Percentiles rank a stretch among this genome's conserved stretches.
These are phyloP conservation scores for Conops quadrifasciatus DNA, from an alignment of 2,888 invertebrate species.

Conservation along the genomic window DNA sequence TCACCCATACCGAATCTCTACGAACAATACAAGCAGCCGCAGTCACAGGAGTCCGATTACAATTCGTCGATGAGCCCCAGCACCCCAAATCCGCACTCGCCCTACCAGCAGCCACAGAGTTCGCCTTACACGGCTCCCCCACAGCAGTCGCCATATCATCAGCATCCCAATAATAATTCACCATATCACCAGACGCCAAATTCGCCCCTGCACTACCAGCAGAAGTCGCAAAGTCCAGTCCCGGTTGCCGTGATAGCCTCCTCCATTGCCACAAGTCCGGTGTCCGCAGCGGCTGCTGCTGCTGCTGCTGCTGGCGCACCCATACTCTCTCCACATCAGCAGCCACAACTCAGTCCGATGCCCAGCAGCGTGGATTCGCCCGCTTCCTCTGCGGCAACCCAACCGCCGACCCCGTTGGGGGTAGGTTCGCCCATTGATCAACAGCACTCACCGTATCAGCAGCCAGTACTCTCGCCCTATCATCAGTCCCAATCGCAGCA, in stretches of 20 bases:
- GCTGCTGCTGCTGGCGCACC: constrained; percentile 33
- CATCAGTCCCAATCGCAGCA: constrained; percentile 57
- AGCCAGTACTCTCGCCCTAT: constrained; percentile 67
- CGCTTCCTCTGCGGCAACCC: constrained; percentile 59
- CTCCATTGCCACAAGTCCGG: constrained; percentile 44
- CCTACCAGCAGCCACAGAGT: constrained; percentile 67
- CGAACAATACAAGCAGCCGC: constrained; percentile 70
- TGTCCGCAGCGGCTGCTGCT: background rate
- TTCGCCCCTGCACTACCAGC: constrained; percentile 48
- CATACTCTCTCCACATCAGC: constrained; percentile 44
- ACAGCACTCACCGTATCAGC: constrained; percentile 65
- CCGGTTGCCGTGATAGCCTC: constrained; percentile 48
- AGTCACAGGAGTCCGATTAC: constrained; percentile 68
- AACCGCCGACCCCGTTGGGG: constrained; percentile 56
- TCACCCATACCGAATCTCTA: constrained; percentile 66
- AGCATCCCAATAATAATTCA: constrained; percentile 46
- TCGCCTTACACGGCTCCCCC: constrained; percentile 66
- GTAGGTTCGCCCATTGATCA: constrained; percentile 57
- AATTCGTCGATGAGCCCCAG: constrained; percentile 69
- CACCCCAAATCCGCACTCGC: constrained; percentile 67
- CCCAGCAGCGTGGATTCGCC: constrained; percentile 56
- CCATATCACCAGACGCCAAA: constrained; percentile 50
- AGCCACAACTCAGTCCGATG: constrained; percentile 56
- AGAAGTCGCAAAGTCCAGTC: constrained; percentile 52
- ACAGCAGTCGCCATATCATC: constrained; percentile 63